Conservation (phyloP, 2,888 invertebrate genomes). For the Ormyrus labotus region DNA sequence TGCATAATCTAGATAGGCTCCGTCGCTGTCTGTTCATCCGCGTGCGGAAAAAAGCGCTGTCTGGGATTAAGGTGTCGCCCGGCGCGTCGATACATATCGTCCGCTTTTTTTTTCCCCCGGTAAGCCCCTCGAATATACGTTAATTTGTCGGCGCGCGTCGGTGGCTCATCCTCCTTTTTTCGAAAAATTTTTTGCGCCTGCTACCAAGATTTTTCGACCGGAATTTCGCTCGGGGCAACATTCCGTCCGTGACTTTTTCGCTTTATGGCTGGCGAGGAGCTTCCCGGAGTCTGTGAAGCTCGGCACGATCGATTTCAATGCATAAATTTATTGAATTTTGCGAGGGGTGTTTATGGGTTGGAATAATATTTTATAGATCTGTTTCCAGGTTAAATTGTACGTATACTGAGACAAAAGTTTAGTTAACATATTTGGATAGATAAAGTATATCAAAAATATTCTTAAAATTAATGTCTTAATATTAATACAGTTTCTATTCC, state of each 20-base stretch:
- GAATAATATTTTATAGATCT: too few species aligned
- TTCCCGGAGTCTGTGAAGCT: not conserved
- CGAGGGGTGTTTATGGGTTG: too few species aligned
- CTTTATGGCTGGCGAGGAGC: too few species aligned
- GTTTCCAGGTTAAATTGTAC: too few species aligned
- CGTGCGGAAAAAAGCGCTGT: constrained; percentile 3
- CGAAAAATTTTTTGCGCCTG: not conserved
- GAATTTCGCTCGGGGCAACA: not conserved
- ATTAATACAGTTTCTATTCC: too few species aligned
- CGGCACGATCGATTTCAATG: too few species aligned
- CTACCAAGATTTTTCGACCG: not conserved
- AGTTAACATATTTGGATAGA: too few species aligned
- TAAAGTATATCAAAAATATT: too few species aligned
- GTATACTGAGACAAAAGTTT: too few species aligned
- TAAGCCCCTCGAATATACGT: constrained; percentile 34
- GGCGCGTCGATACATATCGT: constrained; percentile 5
- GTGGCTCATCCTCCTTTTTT: too few species aligned
- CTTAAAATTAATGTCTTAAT: too few species aligned
- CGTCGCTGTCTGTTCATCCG: not conserved
- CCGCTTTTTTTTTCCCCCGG: not conserved
- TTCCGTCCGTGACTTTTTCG: too few species aligned
- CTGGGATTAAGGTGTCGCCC: constrained; percentile 25
- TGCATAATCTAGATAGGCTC: constrained; percentile 3
- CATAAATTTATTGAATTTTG: not conserved
- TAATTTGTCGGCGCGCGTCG: constrained; percentile 22